Evolutionary conservation across 2,113 vertebrate species (phyloP).

Genomic region (Eretmochelys imbricata): DNA sequence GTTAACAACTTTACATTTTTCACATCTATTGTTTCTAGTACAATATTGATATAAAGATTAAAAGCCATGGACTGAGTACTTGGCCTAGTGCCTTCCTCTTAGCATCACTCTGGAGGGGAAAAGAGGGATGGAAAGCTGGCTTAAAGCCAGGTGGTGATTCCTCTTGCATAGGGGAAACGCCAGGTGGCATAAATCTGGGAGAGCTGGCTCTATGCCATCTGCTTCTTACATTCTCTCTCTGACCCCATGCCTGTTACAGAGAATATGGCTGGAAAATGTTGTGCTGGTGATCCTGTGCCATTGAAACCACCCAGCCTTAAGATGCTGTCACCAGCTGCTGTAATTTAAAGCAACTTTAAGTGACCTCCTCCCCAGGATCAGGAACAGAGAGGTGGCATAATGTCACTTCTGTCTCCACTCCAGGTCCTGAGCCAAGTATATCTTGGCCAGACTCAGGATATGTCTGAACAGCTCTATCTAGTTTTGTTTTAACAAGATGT

Average conservation of each 20-base stretch:
- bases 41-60: not conserved
- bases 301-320: not conserved
- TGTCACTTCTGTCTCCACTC: not conserved
- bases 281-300: not conserved
- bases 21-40: not conserved
- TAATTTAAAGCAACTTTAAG: not conserved
- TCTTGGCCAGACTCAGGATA: not conserved
- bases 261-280: not conserved
- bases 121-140: not conserved
- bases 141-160: not conserved
- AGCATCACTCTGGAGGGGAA: not conserved
- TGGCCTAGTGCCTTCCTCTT: not conserved
- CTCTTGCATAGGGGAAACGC: not conserved
- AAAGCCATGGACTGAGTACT: not conserved
- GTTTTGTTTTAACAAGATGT: not conserved
- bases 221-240: not conserved
- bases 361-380: not conserved
- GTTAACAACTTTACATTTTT: not conserved
- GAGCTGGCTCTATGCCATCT: not conserved
- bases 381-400: not conserved
- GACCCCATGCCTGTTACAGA: not conserved
- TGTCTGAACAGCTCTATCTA: not conserved
- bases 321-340: not conserved
- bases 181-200: not conserved
- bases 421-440: not conserved